Percentiles rank a stretch among this genome's conserved stretches.
These are phyloP conservation scores for Eupeodes luniger DNA, from an alignment of 2,888 invertebrate genomes.

Conservation along the genomic window DNA sequence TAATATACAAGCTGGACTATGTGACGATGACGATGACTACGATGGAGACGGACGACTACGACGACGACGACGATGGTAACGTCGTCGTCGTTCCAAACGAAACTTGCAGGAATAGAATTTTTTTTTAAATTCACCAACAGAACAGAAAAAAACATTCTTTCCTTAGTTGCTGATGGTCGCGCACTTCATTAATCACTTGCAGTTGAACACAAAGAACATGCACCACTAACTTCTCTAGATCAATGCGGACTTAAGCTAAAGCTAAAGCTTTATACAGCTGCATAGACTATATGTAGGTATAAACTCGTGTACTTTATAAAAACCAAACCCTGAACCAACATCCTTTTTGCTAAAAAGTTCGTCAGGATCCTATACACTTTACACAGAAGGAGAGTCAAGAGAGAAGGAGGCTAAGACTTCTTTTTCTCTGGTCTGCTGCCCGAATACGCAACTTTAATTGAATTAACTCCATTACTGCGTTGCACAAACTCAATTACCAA, in stretches of 20 bases:
- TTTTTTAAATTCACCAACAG: not conserved
- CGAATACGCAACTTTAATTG: constrained; percentile 74
- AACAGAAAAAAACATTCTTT: constrained; percentile 17
- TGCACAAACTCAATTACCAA: constrained; percentile 60
- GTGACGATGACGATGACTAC: not conserved
- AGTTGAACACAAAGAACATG: constrained; percentile 60
- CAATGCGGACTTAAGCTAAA: not conserved
- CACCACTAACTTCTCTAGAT: constrained; percentile 46
- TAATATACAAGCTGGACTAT: constrained; percentile 18
- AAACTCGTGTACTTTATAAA: not conserved
- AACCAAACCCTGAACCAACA: constrained; percentile 20
- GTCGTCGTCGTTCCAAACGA: not conserved
- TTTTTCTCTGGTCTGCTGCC: constrained; percentile 43
- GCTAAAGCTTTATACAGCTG: no score
- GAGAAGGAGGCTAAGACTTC: not conserved
- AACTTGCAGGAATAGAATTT: constrained; percentile 10
- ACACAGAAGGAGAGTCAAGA: not conserved
- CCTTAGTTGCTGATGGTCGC: constrained; percentile 30
- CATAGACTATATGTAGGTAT: no score
- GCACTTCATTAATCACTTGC: constrained; percentile 73
- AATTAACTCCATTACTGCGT: constrained; percentile 74
- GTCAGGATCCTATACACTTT: not conserved
- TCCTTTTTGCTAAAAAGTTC: constrained; percentile 46
- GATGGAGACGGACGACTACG: not conserved
- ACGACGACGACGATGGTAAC: no score